phyloP scores from a whole-genome alignment of 64 coral and sea anemone genomes.

The Pocillopora damicornis region DNA sequence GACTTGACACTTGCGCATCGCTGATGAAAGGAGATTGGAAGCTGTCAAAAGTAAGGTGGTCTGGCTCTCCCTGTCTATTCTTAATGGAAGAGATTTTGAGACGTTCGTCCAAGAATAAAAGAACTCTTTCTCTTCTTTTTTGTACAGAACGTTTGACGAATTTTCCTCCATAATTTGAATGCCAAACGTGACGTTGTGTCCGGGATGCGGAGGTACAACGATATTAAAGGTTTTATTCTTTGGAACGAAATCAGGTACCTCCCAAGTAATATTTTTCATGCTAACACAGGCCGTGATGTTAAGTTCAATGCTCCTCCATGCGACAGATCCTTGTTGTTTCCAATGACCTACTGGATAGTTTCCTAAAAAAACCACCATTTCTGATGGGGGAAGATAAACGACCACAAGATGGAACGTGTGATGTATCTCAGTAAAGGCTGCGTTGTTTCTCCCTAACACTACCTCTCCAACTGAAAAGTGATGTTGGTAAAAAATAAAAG shows the following conservation, averaged over 20 bases:
- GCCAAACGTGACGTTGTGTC: conserved; percentile 54
- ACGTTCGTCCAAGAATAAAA: neutral
- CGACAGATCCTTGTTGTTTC: conserved; percentile 10
- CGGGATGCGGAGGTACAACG: conserved; percentile 21
- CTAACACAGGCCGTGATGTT: conserved; percentile 11
- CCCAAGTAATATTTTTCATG: conserved; percentile 61
- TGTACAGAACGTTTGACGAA: neutral
- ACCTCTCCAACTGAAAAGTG: neutral
- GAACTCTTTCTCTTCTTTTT: neutral
- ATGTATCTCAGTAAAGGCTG: neutral
- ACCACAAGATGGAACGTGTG: neutral
- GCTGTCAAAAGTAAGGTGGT: conserved; percentile 20
- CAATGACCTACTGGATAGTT: conserved; percentile 35
- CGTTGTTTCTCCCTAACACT: neutral
- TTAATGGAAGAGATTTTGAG: conserved; percentile 15
- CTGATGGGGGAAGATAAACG: neutral
- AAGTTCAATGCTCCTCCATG: neutral
- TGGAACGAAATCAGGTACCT: neutral
- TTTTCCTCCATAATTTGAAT: conserved; percentile 9
- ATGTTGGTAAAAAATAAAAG: neutral
- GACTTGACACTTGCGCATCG: conserved; percentile 8
- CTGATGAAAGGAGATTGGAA: conserved; percentile 35
- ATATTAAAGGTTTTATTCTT: conserved; percentile 21
- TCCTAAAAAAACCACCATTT: neutral
- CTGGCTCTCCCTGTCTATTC: neutral